Evolutionary conservation across 2,797 vertebrate genomes (phyloP).

Genomic region (Eulemur mongoz): DNA sequence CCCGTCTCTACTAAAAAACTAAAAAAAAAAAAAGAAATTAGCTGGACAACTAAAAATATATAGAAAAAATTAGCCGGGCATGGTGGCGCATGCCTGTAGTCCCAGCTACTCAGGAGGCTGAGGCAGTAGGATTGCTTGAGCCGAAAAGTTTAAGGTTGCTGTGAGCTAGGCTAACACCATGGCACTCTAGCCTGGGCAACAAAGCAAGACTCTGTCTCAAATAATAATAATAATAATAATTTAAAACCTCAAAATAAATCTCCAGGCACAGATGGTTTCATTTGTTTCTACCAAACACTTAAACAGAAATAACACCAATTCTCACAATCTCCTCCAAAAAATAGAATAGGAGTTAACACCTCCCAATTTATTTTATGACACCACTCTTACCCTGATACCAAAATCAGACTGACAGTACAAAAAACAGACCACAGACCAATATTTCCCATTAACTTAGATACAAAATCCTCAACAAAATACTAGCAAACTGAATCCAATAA

Average conservation of each 20-base stretch:
- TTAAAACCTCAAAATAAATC: constrained; percentile 40
- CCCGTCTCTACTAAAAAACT: no score
- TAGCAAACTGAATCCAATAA: neutral
- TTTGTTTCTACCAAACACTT: constrained; percentile 31
- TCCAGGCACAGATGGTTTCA: neutral
- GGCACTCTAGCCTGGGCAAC: no score
- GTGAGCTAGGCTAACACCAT: no score
- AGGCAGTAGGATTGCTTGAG: no score
- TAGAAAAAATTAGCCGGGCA: no score
- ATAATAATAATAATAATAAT: neutral
- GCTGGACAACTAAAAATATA: no score
- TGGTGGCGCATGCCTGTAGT: no score
- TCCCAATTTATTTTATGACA: neutral
- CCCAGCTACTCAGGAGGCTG: no score
- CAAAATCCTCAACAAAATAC: constrained; percentile 33
- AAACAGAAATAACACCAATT: neutral
- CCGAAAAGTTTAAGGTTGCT: no score
- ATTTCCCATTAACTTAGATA: neutral
- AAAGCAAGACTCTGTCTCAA: no score
- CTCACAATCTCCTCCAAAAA: neutral
- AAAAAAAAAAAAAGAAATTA: no score
- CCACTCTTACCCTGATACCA: neutral
- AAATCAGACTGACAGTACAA: neutral
- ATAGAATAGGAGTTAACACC: neutral
- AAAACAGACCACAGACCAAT: neutral